Percentiles rank a stretch among this genome's conserved stretches.
Evolutionary conservation across 2,888 invertebrate species (phyloP).

Genomic region (Cataglyphis altisquamis): DNA sequence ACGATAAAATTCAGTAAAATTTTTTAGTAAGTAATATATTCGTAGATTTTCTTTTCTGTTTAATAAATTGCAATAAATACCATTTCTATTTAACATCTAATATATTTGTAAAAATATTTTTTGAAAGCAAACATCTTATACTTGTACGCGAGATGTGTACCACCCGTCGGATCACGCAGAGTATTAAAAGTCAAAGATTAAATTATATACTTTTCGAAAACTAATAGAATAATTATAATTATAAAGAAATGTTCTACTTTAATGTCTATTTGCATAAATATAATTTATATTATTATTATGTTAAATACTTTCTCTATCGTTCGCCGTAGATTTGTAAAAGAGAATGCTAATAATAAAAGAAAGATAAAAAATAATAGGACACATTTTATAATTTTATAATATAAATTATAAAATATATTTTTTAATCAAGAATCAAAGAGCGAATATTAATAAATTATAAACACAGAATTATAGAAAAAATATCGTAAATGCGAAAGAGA

Average conservation of each 20-base stretch:
- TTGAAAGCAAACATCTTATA: not conserved
- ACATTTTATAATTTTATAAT: not conserved
- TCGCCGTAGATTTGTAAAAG: not conserved
- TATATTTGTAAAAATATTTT: not conserved
- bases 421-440: not conserved
- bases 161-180: conserved; percentile 16
- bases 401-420: not conserved
- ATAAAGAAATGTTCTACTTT: not conserved
- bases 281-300: not conserved
- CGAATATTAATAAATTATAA: not conserved
- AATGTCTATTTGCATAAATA: not conserved
- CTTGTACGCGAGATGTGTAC: not conserved
- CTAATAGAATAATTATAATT: not conserved
- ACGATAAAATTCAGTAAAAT: not conserved
- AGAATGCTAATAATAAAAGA: not conserved
- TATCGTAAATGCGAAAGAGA: not conserved
- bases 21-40: not conserved
- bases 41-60: not conserved
- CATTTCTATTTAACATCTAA: not conserved
- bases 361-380: not conserved
- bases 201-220: not conserved
- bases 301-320: not conserved
- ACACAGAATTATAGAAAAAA: not conserved
- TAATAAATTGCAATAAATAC: not conserved
- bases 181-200: not conserved